Percentiles rank a stretch among this genome's conserved stretches.
phyloP scores from a whole-genome alignment of 2,888 invertebrate genomes.

The Creontiades dilutus region DNA sequence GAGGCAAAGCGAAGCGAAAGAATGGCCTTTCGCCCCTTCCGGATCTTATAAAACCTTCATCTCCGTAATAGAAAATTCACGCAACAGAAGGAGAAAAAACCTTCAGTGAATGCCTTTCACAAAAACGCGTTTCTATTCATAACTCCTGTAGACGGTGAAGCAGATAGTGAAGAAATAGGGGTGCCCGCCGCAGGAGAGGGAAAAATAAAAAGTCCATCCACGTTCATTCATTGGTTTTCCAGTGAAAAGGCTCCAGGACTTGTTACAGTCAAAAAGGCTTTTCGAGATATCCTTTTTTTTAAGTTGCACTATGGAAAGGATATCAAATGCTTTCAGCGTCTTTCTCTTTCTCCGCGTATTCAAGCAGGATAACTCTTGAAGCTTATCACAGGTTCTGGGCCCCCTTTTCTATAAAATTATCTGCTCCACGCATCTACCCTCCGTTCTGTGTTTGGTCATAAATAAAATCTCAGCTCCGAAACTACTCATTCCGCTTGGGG shows the following conservation, averaged over 20 bases:
- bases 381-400: constrained; percentile 36
- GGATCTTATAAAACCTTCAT: constrained; percentile 13
- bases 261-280: constrained; percentile 19
- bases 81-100: not conserved
- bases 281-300: not conserved
- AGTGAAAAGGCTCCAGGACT: constrained; percentile 25
- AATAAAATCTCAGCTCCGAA: constrained; percentile 26
- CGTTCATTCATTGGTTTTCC: constrained; percentile 42
- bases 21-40: not conserved
- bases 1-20: not conserved
- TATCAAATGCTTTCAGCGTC: constrained; percentile 38
- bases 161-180: not conserved
- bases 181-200: not conserved
- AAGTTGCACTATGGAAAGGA: constrained; percentile 4
- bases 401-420: constrained; percentile 33
- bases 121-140: constrained; percentile 29
- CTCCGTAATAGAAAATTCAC: constrained; percentile 24
- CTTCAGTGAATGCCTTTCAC: not conserved
- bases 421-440: constrained; percentile 40
- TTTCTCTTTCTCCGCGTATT: constrained; percentile 36
- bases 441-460: constrained; percentile 31
- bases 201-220: constrained; percentile 46
- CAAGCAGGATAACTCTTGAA: constrained; percentile 31
- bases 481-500: constrained; percentile 1
- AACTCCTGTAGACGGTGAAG: not conserved